Percentiles rank a stretch among this genome's conserved stretches.
These are phyloP conservation scores for Fistularia commersonii DNA, from an alignment of 2,797 vertebrate genomes.

Conservation along the genomic window DNA sequence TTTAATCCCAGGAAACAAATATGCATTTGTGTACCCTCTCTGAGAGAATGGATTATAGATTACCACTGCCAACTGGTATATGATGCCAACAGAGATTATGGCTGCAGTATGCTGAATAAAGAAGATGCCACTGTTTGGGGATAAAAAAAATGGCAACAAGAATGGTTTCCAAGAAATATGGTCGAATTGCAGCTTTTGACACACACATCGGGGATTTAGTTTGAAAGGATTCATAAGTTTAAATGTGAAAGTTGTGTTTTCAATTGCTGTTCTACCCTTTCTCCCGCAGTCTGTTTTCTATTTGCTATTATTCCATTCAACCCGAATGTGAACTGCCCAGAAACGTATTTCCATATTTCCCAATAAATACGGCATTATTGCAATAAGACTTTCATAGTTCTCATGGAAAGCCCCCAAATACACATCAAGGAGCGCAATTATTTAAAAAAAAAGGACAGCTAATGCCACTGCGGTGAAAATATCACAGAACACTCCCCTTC, in stretches of 20 bases:
- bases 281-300: conserved; percentile 61
- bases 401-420: conserved; percentile 72
- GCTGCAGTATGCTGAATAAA: conserved; percentile 66
- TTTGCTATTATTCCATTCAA: conserved; percentile 70
- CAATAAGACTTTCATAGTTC: conserved; percentile 73
- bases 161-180: conserved; percentile 62
- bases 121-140: conserved; percentile 62
- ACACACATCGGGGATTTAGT: conserved; percentile 53
- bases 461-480: conserved; percentile 74
- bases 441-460: conserved; percentile 72
- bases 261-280: conserved; percentile 60
- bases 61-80: conserved; percentile 75
- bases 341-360: conserved; percentile 73
- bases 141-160: conserved; percentile 51
- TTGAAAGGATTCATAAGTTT: conserved; percentile 44
- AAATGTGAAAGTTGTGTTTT: conserved; percentile 61
- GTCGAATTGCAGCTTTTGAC: conserved; percentile 47
- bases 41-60: conserved; percentile 78
- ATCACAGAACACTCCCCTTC: conserved; percentile 64
- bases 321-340: conserved; percentile 70
- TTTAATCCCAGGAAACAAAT: conserved; percentile 81
- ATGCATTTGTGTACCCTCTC: conserved; percentile 75
- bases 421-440: conserved; percentile 74
- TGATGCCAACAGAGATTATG: conserved; percentile 75
- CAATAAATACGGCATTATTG: conserved; percentile 73